Conservation (phyloP, 2,797 vertebrate species). For the Liasis olivaceus region DNA sequence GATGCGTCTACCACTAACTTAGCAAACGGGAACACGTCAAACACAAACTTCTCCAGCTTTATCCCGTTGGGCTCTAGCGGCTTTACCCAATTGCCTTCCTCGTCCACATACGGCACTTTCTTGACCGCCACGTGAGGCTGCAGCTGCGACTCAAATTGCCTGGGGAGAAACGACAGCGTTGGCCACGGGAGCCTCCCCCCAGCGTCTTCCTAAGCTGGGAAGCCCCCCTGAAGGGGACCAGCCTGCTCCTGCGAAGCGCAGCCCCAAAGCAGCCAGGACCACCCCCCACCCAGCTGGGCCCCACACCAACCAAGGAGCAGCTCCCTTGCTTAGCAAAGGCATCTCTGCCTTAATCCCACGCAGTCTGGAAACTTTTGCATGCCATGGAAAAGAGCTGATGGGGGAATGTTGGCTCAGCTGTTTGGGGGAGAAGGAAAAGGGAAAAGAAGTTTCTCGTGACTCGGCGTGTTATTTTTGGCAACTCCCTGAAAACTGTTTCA, state of each 20-base stretch:
- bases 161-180: constrained; percentile 48
- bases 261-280: not conserved
- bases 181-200: fast-evolving
- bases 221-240: not conserved
- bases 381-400: too few relatives aligned
- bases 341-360: not conserved
- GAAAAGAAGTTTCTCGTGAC: not conserved
- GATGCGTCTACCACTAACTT: constrained; percentile 76
- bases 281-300: not conserved
- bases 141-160: constrained; percentile 81
- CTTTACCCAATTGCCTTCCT: constrained; percentile 83
- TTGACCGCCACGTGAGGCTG: constrained; percentile 89
- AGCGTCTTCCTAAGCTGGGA: not conserved
- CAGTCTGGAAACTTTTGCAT: not conserved
- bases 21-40: constrained; percentile 94
- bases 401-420: too few relatives aligned
- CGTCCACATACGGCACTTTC: constrained; percentile 89
- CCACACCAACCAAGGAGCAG: not conserved
- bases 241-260: not conserved
- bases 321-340: too few relatives aligned
- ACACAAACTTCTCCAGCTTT: constrained; percentile 99
- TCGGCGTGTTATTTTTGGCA: not conserved
- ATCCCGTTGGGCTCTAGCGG: constrained; percentile 88
- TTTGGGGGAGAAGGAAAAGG: not conserved
- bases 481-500: not conserved